Percentiles rank a stretch among this genome's conserved stretches.
Conservation (phyloP, 2,113 vertebrate genomes). For the Notothenia coriiceps region DNA sequence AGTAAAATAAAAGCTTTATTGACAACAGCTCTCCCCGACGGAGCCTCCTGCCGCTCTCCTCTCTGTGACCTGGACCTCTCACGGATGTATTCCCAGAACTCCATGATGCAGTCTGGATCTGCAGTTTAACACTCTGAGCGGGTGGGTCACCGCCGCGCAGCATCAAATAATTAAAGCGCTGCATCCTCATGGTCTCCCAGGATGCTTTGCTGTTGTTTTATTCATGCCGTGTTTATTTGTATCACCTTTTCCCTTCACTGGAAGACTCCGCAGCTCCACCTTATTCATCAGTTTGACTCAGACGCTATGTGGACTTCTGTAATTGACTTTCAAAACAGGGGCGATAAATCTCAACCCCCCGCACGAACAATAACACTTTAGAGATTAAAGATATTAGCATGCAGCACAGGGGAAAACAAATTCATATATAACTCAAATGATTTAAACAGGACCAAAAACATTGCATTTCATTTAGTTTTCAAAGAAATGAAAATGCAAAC, state of each 20-base stretch:
- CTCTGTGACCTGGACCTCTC: conserved; percentile 5
- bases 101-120: neutral
- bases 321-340: conserved; percentile 60
- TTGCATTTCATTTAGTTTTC: neutral
- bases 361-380: conserved; percentile 39
- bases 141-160: neutral
- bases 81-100: conserved; percentile 2
- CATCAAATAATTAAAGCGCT: conserved; percentile 11
- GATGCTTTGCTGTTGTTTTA: conserved; percentile 55
- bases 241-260: conserved; percentile 23
- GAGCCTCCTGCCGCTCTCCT: neutral
- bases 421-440: neutral
- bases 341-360: conserved; percentile 47
- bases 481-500: neutral
- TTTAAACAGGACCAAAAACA: neutral
- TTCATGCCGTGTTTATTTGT: conserved; percentile 48
- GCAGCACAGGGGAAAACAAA: neutral
- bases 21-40: conserved; percentile 28
- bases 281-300: conserved; percentile 58
- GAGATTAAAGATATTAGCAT: conserved; percentile 54
- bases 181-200: conserved; percentile 25
- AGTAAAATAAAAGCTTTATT: conserved; percentile 62
- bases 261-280: conserved; percentile 12
- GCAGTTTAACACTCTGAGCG: neutral
- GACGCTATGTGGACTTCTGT: conserved; percentile 5